A percentile compares a stretch with the other conserved stretches of the same genome.
These are phyloP conservation scores for Takifugu bimaculatus DNA, from an alignment of 2,113 vertebrate species.

Conservation along the genomic window DNA sequence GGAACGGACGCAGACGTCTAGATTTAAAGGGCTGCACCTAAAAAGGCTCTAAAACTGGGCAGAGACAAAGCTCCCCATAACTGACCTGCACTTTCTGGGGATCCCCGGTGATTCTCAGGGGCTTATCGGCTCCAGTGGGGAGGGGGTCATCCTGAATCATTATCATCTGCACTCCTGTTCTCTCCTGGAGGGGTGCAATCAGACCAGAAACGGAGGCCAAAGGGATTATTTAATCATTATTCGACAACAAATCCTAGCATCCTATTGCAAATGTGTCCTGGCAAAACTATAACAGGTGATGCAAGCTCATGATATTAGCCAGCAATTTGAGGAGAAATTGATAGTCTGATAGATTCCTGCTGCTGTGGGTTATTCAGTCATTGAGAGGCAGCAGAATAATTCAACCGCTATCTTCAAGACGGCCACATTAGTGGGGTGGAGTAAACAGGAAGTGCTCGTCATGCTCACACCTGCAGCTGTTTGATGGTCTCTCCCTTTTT, in stretches of 20 bases:
- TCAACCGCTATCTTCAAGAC: no score
- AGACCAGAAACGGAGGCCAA: conserved; percentile 3
- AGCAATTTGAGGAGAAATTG: no score
- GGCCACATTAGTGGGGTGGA: not conserved
- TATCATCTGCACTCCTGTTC: conserved; percentile 98
- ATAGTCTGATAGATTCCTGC: no score
- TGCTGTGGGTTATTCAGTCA: no score
- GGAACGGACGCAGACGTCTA: conserved; percentile 7
- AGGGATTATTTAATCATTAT: not conserved
- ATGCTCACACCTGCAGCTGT: conserved; percentile 86
- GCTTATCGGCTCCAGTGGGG: conserved; percentile 97
- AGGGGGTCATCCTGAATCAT: conserved; percentile 98
- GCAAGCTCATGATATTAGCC: no score
- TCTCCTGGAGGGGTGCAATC: conserved; percentile 78
- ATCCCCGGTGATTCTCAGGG: conserved; percentile 95
- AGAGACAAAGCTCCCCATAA: conserved; percentile 11
- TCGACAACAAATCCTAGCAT: no score
- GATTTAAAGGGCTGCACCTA: not conserved
- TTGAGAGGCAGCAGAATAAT: no score
- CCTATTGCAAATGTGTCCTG: no score
- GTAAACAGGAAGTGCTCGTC: not conserved
- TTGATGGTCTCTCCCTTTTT: conserved; percentile 99
- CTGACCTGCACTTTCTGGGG: conserved; percentile 95
- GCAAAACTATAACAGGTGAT: no score
- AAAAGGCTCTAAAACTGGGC: not conserved